Evolutionary conservation across 2,797 vertebrate genomes (phyloP), one percentile per base, ranked within the genome.

Genomic region (Coregonus suidteri): DNA sequence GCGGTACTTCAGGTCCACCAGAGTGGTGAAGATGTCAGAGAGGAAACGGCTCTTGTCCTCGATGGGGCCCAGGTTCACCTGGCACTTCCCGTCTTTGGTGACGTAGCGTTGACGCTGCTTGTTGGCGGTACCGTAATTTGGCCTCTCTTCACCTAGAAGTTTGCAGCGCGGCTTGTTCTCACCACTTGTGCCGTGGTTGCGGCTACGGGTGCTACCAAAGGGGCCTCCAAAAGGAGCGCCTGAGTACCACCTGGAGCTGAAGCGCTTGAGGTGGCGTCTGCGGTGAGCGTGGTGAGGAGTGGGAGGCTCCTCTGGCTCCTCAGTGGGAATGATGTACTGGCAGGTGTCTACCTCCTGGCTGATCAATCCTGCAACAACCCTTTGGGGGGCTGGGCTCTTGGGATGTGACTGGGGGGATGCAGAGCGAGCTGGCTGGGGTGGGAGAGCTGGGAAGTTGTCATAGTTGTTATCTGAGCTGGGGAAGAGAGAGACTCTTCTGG

Each of bases 1-100:
- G 80, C 94, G 91, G 77, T 92, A 96, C 86, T 95, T 95, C 81
- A 97, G 94, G 87, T 96, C 96, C 72, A 97, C 95, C 0, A 96
- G 80, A 16, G 95, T 96, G 76, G 95, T 97, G 86, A 97, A 96
- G 75, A 96, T 95, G 76, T 96, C 96, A 0, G 94, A 96, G 75
- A 96, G 84, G 71, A 96, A 96, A 74, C 94, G 90, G 74, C 92
- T 93, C 86, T 95, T 96, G 76, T 96, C 94, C 34, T 86, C 86
- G 59, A 96, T 96, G 47, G 89, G 93, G 34, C 95, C 95, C 77
- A 96, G 91, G 37, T 94, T 96, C 79, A 96, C 95, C 78, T 91
- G 88, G 86, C 94, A 95, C 87, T 96, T 96, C 62, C 95, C 96
- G 20, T 96, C 92, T 77, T 97, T 96, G 0, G 93, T 95, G 54